These are phyloP conservation scores for Ailuropoda melanoleuca DNA, from an alignment of 2,113 vertebrate genomes.

Conservation along the genomic window DNA sequence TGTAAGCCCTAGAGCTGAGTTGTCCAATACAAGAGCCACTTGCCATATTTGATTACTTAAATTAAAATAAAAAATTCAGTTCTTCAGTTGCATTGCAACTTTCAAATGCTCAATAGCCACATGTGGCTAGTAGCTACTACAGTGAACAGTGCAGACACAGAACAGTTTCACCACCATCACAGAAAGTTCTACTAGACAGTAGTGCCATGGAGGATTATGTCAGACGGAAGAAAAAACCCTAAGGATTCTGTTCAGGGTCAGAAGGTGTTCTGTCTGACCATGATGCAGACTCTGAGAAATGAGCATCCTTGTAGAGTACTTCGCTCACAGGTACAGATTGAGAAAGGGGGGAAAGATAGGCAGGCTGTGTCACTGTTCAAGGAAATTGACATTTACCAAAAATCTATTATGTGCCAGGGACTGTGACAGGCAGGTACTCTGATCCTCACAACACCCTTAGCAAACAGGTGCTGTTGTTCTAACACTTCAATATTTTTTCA, in stretches of 20 bases:
- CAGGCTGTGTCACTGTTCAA: background rate
- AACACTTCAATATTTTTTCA: background rate
- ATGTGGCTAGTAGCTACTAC: background rate
- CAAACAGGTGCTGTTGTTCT: background rate
- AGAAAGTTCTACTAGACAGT: background rate
- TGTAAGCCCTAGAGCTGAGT: background rate
- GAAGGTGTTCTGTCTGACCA: background rate
- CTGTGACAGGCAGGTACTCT: background rate
- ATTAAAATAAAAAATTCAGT: background rate
- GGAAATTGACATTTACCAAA: background rate
- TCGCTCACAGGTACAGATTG: background rate
- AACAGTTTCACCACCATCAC: background rate
- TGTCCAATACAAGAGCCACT: background rate
- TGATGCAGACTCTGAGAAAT: background rate
- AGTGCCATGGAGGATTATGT: background rate
- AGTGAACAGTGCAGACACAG: background rate
- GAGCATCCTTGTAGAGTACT: background rate
- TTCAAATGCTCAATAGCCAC: background rate
- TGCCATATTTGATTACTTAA: background rate
- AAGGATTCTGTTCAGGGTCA: background rate
- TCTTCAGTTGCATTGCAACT: background rate
- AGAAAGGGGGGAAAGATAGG: background rate
- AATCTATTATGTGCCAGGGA: background rate
- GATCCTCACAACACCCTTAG: background rate
- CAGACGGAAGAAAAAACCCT: background rate